phyloP scores from a whole-genome alignment of 2,797 vertebrate genomes.

The Syngnathus acus region DNA sequence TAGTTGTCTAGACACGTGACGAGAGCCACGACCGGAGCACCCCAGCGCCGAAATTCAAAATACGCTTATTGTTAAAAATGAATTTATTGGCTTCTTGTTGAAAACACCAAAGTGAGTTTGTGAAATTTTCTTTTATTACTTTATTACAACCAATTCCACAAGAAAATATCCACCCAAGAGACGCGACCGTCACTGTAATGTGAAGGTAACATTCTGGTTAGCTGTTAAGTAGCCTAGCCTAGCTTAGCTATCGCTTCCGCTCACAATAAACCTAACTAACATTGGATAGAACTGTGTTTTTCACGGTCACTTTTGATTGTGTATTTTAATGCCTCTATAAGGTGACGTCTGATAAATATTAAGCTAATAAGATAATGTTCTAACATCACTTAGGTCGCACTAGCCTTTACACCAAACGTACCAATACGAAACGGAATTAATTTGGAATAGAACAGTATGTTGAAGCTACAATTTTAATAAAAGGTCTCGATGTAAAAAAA shows the following conservation, averaged over 20 bases:
- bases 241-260: not conserved
- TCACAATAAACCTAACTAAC: not conserved
- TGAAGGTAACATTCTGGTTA: constrained; percentile 64
- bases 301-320: not conserved
- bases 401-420: too few species aligned
- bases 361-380: not conserved
- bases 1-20: constrained; percentile 60
- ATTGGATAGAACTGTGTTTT: not conserved
- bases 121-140: not conserved
- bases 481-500: not conserved
- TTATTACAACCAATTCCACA: too few species aligned
- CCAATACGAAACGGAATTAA: not conserved
- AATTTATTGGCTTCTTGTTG: constrained; percentile 7
- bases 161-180: constrained; percentile 6
- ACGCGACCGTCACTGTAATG: constrained; percentile 42
- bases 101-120: constrained; percentile 17
- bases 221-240: not conserved
- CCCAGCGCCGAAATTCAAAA: constrained; percentile 98
- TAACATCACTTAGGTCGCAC: not conserved
- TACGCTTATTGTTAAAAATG: constrained; percentile 5
- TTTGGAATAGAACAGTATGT: too few species aligned
- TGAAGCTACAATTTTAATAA: not conserved
- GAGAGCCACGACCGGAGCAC: constrained; percentile 36
- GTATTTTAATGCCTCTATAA: not conserved
- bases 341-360: too few species aligned